These are phyloP conservation scores for Pachyramphus minor DNA, from an alignment of 2,113 vertebrate genomes.

Conservation along the genomic window DNA sequence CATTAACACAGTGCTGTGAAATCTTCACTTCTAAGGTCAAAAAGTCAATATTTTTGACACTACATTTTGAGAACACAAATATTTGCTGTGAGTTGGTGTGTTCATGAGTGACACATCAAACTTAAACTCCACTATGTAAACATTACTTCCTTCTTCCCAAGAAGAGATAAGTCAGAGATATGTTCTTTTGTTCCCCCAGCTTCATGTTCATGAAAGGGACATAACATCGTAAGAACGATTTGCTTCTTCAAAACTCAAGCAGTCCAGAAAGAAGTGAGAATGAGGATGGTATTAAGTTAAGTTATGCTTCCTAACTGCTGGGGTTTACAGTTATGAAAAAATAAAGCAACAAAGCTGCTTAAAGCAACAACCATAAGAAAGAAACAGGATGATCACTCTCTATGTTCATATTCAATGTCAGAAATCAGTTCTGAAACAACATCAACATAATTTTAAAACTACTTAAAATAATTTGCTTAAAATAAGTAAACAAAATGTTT, in stretches of 20 bases:
- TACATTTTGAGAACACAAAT: neutral
- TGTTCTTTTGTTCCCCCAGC: neutral
- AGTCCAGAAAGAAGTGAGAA: neutral
- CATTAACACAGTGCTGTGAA: neutral
- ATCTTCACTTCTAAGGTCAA: neutral
- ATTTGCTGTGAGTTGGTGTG: neutral
- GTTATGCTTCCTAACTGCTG: neutral
- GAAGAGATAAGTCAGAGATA: neutral
- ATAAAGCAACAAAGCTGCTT: neutral
- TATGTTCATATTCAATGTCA: neutral
- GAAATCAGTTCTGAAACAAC: neutral
- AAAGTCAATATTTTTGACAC: neutral
- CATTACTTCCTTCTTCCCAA: neutral
- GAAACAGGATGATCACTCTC: neutral
- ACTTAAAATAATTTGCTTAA: neutral
- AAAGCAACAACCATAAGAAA: constrained; percentile 26
- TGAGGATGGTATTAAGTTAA: neutral
- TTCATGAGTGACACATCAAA: neutral
- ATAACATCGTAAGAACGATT: neutral
- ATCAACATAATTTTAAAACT: neutral
- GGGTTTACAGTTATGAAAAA: neutral
- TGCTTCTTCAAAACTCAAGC: neutral
- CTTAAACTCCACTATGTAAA: neutral
- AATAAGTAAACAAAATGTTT: neutral
- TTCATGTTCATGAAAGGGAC: neutral